Percentiles rank a stretch among this genome's conserved stretches.
phyloP scores from a whole-genome alignment of 2,113 vertebrate species.

The Hemibagrus wyckioides region DNA sequence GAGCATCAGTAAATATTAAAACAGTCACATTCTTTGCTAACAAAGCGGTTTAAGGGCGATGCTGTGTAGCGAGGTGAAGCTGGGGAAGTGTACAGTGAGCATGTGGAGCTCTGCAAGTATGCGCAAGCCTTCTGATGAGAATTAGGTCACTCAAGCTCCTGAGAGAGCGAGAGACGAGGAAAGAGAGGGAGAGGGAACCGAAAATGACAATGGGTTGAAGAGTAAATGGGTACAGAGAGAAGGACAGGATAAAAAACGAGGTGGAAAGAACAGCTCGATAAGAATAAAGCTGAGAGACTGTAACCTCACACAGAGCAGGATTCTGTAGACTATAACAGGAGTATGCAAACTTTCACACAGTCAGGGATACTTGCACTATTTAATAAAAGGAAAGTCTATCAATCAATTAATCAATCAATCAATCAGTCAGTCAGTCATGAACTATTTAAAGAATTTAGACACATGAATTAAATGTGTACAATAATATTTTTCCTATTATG shows the following conservation, averaged over 20 bases:
- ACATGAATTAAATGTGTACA: background rate
- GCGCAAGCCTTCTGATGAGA: conserved; percentile 48
- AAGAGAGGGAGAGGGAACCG: conserved; percentile 39
- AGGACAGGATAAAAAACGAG: conserved; percentile 3
- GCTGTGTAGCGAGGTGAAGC: conserved; percentile 13
- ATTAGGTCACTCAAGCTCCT: conserved; percentile 56
- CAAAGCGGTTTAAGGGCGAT: background rate
- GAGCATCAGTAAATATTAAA: conserved; percentile 10
- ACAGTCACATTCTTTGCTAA: background rate
- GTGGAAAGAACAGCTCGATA: background rate
- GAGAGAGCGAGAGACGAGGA: conserved; percentile 40
- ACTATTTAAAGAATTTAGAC: background rate
- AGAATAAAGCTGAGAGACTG: conserved; percentile 22
- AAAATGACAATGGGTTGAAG: conserved; percentile 26
- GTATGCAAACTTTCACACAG: background rate
- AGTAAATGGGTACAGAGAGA: conserved; percentile 20
- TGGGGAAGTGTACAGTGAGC: conserved; percentile 39
- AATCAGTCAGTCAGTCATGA: background rate
- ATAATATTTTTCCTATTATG: background rate
- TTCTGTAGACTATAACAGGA: background rate
- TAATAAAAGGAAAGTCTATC: too few species aligned
- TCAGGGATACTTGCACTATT: background rate
- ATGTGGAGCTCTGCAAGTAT: conserved; percentile 42
- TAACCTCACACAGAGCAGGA: conserved; percentile 4
- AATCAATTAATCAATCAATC: too few species aligned